A percentile compares a stretch with the other conserved stretches of the same genome.
Evolutionary conservation across 2,113 vertebrate species (phyloP).

Genomic region (Otocyon megalotis): DNA sequence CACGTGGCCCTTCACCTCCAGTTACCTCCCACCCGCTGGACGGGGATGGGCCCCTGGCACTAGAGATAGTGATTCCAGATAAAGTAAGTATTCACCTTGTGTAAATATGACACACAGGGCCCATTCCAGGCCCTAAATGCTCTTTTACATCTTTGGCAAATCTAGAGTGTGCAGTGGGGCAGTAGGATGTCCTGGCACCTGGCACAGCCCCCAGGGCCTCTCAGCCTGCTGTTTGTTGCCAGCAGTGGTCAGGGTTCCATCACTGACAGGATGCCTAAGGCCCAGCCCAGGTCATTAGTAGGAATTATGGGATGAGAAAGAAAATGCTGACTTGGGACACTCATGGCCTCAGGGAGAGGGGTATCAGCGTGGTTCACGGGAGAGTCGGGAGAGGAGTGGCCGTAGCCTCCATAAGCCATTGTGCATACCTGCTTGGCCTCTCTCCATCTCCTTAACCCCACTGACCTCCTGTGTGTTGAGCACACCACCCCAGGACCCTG

Average conservation of each 20-base stretch:
- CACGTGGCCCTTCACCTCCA: constrained; percentile 90
- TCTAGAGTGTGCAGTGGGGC: neutral
- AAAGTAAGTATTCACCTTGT: constrained; percentile 87
- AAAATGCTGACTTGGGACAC: neutral
- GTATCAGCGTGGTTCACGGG: fast-evolving
- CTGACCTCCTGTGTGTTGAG: neutral
- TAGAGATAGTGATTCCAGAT: constrained; percentile 91
- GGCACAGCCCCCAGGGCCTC: fast-evolving
- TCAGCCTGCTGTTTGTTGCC: neutral
- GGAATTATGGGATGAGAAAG: neutral
- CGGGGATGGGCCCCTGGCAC: constrained; percentile 90
- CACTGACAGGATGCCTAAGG: too few relatives aligned
- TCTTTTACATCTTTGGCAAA: fast-evolving
- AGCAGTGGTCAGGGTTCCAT: fast-evolving
- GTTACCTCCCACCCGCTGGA: constrained; percentile 95
- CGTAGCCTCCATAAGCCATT: too few relatives aligned
- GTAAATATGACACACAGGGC: fast-evolving
- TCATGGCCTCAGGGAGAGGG: fast-evolving
- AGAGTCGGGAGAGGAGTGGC: too few relatives aligned
- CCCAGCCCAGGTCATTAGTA: neutral
- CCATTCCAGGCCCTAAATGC: fast-evolving
- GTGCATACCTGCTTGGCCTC: neutral
- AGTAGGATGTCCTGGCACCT: fast-evolving
- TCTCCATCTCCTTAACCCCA: neutral
- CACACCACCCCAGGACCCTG: too few relatives aligned